Percentiles rank a stretch among this genome's conserved stretches.
phyloP scores from a whole-genome alignment of 2,888 invertebrate genomes.

The Acronicta aceris region DNA sequence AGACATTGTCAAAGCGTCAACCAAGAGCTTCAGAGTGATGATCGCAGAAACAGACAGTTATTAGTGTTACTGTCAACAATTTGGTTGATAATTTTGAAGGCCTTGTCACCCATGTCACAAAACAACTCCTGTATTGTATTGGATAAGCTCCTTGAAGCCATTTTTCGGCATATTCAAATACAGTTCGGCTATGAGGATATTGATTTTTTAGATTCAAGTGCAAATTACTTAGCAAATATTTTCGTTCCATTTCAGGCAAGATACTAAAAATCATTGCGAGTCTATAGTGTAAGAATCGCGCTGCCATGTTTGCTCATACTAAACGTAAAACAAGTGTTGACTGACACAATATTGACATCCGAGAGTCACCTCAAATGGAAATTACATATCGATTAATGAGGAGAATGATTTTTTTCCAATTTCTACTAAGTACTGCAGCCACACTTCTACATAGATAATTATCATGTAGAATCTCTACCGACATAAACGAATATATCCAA shows the following conservation, averaged over 20 bases:
- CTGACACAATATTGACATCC: slow-evolving; percentile 26
- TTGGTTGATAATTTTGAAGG: too few species aligned
- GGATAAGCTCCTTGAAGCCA: too few species aligned
- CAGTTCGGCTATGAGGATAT: neutral
- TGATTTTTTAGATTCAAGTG: slow-evolving; percentile 1
- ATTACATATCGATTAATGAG: neutral
- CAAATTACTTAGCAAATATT: neutral
- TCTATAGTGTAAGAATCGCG: neutral
- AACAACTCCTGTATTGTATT: too few species aligned
- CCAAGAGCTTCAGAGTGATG: too few species aligned
- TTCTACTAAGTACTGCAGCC: too few species aligned
- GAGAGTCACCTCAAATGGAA: slow-evolving; percentile 2
- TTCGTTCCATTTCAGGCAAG: neutral
- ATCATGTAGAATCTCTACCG: too few species aligned
- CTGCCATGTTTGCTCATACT: neutral
- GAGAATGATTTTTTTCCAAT: neutral
- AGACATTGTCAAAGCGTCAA: too few species aligned
- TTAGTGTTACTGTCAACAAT: too few species aligned
- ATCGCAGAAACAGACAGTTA: neutral
- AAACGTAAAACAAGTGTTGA: slow-evolving; percentile 17
- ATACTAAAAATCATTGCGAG: neutral
- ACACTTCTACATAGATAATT: too few species aligned
- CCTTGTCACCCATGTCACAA: too few species aligned
- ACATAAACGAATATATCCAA: too few species aligned
- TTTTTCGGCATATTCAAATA: neutral